Evolutionary conservation across 2,113 vertebrate species (phyloP).

Genomic region (Erpornis zantholeuca): DNA sequence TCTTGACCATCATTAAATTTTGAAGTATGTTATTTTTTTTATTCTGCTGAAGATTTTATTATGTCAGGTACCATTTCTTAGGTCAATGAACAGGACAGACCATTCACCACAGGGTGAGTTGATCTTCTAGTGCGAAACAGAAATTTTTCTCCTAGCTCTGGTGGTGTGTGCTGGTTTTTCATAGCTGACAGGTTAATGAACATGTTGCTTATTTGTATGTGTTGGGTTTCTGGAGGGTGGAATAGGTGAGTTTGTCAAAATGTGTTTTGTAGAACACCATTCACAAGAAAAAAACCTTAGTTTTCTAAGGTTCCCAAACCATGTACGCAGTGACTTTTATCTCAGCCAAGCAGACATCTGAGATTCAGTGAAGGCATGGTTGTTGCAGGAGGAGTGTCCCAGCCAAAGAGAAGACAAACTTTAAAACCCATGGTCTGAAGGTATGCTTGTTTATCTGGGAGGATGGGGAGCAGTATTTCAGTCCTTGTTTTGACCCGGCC

Average conservation of each 20-base stretch:
- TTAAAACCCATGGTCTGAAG: not conserved
- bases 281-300: not conserved
- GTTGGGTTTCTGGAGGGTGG: not conserved
- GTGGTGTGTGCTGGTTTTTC: not conserved
- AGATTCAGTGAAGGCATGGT: not conserved
- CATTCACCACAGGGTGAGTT: not conserved
- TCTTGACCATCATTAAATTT: not conserved
- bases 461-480: not conserved
- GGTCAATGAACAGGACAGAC: not conserved
- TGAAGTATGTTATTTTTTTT: not conserved
- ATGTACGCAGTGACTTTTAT: not conserved
- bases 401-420: not conserved
- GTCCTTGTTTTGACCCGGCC: not conserved
- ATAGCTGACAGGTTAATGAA: not conserved
- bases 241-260: not conserved
- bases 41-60: not conserved
- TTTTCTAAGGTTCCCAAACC: not conserved
- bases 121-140: not conserved
- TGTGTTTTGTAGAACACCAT: not conserved
- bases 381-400: not conserved
- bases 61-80: not conserved
- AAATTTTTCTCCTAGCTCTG: not conserved
- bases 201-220: not conserved
- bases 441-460: not conserved
- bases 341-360: not conserved